Evolutionary conservation across 2,888 invertebrate genomes (phyloP).

Genomic region (Andrena fulva): DNA sequence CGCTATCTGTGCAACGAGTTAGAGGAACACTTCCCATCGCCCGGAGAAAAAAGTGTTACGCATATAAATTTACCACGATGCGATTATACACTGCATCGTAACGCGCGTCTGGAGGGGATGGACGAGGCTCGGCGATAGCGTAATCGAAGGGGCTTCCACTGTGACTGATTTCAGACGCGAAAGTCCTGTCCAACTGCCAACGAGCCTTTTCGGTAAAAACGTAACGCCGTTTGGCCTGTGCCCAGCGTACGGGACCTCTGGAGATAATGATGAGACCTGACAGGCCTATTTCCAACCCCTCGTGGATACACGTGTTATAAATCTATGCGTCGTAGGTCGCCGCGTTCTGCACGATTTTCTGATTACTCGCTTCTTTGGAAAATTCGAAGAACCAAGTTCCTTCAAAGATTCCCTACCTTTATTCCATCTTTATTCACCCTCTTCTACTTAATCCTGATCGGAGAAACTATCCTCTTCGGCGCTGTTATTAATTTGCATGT

Average conservation of each 20-base stretch:
- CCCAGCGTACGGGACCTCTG: constrained; percentile 41
- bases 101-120: too few relatives aligned
- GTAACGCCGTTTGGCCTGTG: constrained; percentile 39
- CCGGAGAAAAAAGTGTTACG: not conserved
- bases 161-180: constrained; percentile 10
- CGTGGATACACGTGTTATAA: constrained; percentile 50
- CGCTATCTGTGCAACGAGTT: constrained; percentile 1
- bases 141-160: not conserved
- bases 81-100: too few relatives aligned
- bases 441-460: too few relatives aligned
- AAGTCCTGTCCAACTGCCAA: constrained; percentile 17
- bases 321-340: constrained; percentile 31
- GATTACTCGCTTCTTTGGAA: not conserved
- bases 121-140: constrained; percentile 8
- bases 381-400: not conserved
- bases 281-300: constrained; percentile 53
- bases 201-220: constrained; percentile 30
- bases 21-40: not conserved
- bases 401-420: too few relatives aligned
- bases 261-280: constrained; percentile 60
- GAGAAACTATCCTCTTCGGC: not conserved
- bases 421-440: too few relatives aligned
- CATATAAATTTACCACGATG: not conserved
- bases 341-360: not conserved
- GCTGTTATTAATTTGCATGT: not conserved